Percentiles rank a stretch among this genome's conserved stretches.
Conservation (phyloP, 2,797 vertebrate genomes). For the Triplophysa bombifrons region DNA sequence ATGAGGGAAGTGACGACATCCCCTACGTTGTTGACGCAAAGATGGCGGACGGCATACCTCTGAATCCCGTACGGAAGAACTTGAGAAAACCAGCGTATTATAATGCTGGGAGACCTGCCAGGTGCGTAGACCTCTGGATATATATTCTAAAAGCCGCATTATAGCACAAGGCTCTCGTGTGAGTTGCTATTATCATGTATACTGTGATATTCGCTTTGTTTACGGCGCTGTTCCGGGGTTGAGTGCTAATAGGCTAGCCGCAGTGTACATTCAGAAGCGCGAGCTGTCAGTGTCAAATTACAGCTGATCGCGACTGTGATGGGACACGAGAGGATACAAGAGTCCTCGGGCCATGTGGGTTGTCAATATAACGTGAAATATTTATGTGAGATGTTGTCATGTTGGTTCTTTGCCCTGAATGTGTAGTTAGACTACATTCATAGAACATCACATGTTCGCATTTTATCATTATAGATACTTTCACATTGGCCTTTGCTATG, state of each 20-base stretch:
- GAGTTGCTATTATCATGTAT: neutral
- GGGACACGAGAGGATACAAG: constrained; percentile 25
- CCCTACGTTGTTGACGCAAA: constrained; percentile 69
- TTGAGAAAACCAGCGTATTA: constrained; percentile 83
- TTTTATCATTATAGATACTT: too few relatives aligned
- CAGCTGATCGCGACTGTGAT: constrained; percentile 4
- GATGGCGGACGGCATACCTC: constrained; percentile 91
- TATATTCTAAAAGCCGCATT: neutral
- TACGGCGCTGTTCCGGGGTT: constrained; percentile 36
- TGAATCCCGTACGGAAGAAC: constrained; percentile 82
- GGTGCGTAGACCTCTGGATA: constrained; percentile 71
- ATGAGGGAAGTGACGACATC: constrained; percentile 61
- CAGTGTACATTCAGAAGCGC: constrained; percentile 20
- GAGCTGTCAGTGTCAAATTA: constrained; percentile 38
- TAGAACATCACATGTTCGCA: neutral
- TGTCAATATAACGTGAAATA: constrained; percentile 20
- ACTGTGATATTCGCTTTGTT: neutral
- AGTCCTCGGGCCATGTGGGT: constrained; percentile 11
- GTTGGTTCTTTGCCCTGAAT: neutral
- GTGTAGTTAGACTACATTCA: neutral
- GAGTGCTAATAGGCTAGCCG: constrained; percentile 34
- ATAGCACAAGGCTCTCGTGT: neutral
- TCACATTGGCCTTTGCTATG: too few relatives aligned
- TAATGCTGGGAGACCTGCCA: constrained; percentile 79
- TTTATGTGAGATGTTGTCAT: constrained; percentile 10